Evolutionary conservation across 2,797 vertebrate genomes (phyloP), one percentile per base, ranked within the genome.

Genomic region (Danio albolineatus): DNA sequence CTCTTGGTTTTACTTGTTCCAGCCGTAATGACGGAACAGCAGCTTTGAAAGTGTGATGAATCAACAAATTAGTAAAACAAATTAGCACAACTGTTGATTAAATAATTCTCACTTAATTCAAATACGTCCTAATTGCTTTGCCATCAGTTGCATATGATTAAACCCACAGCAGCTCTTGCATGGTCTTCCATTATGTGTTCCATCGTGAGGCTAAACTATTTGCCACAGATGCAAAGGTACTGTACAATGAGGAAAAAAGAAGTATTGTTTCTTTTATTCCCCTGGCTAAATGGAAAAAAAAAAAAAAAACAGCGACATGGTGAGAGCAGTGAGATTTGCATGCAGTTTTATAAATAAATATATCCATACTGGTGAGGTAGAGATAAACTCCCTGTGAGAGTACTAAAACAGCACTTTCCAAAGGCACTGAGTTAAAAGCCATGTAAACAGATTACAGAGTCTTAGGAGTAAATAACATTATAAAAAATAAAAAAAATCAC

Each of bases 401-500:
- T 82, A 71, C 67, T 54, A 70, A 80, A 80, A 78, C 43, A 59
- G 44, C 59, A 76, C 49, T 71, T 71, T 69, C 9, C n/a, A 70
- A 76, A 72, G 8, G 39, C 54, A 83, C 41, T 10, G 49, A 53
- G 64, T 56, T 79, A 70, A 85, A 83, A 83, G 66, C 76, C 16
- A 61, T 19, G 53, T 83, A 79, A 81, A 78, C 46, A 60, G 60
- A 81, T 85, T 78, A 76, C 81, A 65, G 62, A 73, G 28, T 80
- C 4, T 36, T 78, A 59, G 44, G 21, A 49, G 19, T 65, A 85
- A 76, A 76, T 65, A 65, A 51, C 53, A 80, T 76, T 54, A 62
- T 51, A 28, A 28, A 28, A 28, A n/a, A n/a, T 19, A 59, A 44
- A 62, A 60, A 28, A n/a, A 5, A 0, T 48, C n/a, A 51, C 53